phyloP scores from a whole-genome alignment of 2,113 vertebrate species.

The Ctenomys sociabilis region DNA sequence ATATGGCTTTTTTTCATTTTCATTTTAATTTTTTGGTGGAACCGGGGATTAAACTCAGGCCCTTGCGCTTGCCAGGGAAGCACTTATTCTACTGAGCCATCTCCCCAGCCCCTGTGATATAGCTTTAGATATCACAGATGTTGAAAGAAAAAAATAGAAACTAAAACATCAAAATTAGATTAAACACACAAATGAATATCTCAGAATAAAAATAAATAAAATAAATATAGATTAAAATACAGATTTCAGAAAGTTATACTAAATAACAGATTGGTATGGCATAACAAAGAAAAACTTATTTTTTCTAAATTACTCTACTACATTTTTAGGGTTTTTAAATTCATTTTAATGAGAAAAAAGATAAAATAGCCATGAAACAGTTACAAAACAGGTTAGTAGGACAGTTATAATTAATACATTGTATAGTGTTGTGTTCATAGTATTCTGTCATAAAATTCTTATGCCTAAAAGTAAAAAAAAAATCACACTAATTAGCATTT shows the following conservation, averaged over 20 bases:
- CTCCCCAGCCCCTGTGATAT: too few species aligned
- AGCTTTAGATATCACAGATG: neutral
- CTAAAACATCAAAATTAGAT: neutral
- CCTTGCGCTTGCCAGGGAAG: too few species aligned
- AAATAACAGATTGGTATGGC: neutral
- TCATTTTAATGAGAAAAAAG: too few species aligned
- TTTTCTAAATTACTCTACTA: neutral
- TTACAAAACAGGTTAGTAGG: too few species aligned
- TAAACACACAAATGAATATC: neutral
- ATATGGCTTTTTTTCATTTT: too few species aligned
- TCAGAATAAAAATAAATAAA: neutral
- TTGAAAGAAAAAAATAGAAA: neutral
- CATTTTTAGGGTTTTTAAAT: neutral
- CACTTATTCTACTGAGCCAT: too few species aligned
- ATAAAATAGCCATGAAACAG: too few species aligned
- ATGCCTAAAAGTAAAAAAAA: conserved; percentile 8
- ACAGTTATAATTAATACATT: too few species aligned
- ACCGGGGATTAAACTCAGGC: too few species aligned
- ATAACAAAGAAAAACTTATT: neutral
- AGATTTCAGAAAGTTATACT: neutral
- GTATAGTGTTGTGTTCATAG: too few species aligned
- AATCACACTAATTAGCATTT: neutral
- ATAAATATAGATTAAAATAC: neutral
- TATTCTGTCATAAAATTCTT: neutral
- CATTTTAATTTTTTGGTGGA: too few species aligned